Evolutionary conservation across 2,797 vertebrate species (phyloP), one percentile per base, ranked within the genome.

Genomic region (Tangara arthus): DNA sequence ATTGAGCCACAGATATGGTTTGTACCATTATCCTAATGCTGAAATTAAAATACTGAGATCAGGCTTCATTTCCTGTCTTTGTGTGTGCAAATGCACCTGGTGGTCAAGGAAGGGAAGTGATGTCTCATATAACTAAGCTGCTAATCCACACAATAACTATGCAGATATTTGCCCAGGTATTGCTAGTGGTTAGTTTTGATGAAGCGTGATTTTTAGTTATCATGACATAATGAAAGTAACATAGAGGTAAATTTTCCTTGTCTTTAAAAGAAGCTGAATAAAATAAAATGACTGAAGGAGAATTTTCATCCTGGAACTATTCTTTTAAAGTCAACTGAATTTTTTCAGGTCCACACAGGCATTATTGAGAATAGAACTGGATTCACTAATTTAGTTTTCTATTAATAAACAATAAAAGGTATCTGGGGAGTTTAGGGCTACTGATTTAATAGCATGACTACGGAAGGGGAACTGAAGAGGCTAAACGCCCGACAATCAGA

Each of bases 31-130:
- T 35, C n/a, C 82, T 91, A 87, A 89, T 47, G 72, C 39, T 76
- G 65, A 91, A 79, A 94, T 94, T 87, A 87, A 93, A 85, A 83
- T 71, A 52, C 11, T 77, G 66, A 63, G 60, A 94, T 78, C 44
- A 37, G 56, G n/a, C 41, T 82, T 80, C 34, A 68, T 82, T 80
- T 71, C 63, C 57, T 60, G 30, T 44, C n/a, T 61, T 27, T 55
- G 37, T 0, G 4, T 53, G 72, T 46, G 47, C 21, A 89, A 92
- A 87, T 15, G 47, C 70, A 92, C 37, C 75, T 60, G 76, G 39
- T 65, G 60, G 21, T 81, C 82, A 69, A 47, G 82, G 15, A 60
- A 81, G 71, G 32, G 52, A 83, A 52, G 27, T 24, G 55, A 81
- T 60, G 27, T 32, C 68, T 76, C 30, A 8, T 22, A 24, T 24